Base-by-base conservation (phyloP, 2,888 invertebrate genomes). In the Vandiemenella viatica region DNA sequence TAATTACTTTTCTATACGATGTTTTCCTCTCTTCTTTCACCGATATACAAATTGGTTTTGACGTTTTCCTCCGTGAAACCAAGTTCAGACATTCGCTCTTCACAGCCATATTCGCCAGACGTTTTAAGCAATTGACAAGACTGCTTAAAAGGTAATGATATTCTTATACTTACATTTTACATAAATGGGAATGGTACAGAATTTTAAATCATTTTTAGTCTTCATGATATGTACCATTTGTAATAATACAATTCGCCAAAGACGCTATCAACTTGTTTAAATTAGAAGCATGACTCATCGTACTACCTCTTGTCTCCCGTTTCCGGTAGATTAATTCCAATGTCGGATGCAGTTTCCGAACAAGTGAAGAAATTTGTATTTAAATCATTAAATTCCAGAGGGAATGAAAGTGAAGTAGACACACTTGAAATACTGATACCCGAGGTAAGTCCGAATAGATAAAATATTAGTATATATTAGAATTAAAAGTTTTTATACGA, bases 281-380 rank as follows among this genome's bases (percentile, higher is more conserved):
- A n/a, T n/a, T n/a, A n/a, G n/a, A n/a, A n/a, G n/a, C n/a, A n/a
- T n/a, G n/a, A n/a, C n/a, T n/a, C n/a, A n/a, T n/a, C n/a, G n/a
- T n/a, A n/a, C n/a, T n/a, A n/a, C n/a, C n/a, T n/a, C n/a, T n/a
- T n/a, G n/a, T n/a, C n/a, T n/a, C n/a, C n/a, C n/a, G n/a, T n/a
- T n/a, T n/a, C n/a, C n/a, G n/a, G n/a, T n/a, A n/a, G n/a, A n/a
- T n/a, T n/a, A n/a, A n/a, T 63, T 58, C 69, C 71, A 70, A 76
- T 77, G 75, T 74, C 75, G 69, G 75, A 75, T 73, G 73, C 72
- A 59, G 65, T 70, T 58, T 67, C 63, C 50, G 79, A 80, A 62
- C 81, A 84, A 66, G 71, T 86, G 63, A 86, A 86, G 69, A 85
- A 83, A 67, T 88, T 87, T 68, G 76, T 84, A 57, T 89, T 88